Evolutionary conservation across 1,140 invertebrate genomes (phyloP).

Genomic region (Formica selysi): DNA sequence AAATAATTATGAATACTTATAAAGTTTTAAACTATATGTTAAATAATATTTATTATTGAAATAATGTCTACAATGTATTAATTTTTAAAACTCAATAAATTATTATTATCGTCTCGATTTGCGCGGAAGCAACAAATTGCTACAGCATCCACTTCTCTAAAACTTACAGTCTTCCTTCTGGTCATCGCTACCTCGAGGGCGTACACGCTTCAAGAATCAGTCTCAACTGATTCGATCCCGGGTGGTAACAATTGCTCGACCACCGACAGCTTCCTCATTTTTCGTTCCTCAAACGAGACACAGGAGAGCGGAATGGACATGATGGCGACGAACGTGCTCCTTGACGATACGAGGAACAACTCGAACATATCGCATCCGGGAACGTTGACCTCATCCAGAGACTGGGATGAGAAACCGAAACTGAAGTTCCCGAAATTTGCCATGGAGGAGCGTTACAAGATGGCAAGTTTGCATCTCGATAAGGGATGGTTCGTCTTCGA

Average conservation of each 20-base stretch:
- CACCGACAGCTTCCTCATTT: conserved; percentile 75
- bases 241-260: conserved; percentile 76
- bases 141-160: conserved; percentile 5
- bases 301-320: conserved; percentile 30
- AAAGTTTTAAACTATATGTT: too few relatives aligned
- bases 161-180: conserved; percentile 71
- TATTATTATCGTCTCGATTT: background rate
- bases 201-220: conserved; percentile 66
- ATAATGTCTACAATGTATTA: background rate
- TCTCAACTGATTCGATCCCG: conserved; percentile 66
- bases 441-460: conserved; percentile 82
- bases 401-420: conserved; percentile 78
- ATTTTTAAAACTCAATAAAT: background rate
- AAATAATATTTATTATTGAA: background rate
- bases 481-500: conserved; percentile 87
- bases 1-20: too few relatives aligned
- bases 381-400: conserved; percentile 68
- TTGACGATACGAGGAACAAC: conserved; percentile 66
- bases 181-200: conserved; percentile 60
- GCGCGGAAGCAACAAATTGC: background rate
- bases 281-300: conserved; percentile 65
- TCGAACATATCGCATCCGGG: conserved; percentile 80
- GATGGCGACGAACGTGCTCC: conserved; percentile 37
- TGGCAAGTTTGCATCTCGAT: conserved; percentile 86
- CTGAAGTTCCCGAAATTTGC: conserved; percentile 82